Evolutionary conservation across 1,140 invertebrate genomes (phyloP).

Genomic region (Drosophila novamexicana): DNA sequence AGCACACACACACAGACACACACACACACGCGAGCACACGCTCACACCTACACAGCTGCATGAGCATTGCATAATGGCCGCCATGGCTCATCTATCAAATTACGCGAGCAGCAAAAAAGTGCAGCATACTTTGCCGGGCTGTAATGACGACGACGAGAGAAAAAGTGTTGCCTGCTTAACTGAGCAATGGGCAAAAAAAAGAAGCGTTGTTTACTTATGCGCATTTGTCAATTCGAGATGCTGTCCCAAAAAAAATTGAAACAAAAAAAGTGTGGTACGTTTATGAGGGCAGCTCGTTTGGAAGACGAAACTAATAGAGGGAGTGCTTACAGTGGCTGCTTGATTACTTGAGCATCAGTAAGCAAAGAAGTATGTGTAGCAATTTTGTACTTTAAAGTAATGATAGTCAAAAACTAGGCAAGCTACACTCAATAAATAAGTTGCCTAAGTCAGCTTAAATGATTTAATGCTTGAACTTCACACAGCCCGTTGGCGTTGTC

Average conservation of each 20-base stretch:
- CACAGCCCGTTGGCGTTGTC: too few species aligned
- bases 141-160: slow-evolving; percentile 38
- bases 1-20: slow-evolving; percentile 37
- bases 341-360: background rate
- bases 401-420: background rate
- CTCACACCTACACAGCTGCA: slow-evolving; percentile 1
- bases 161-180: slow-evolving; percentile 61
- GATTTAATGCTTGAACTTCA: too few species aligned
- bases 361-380: background rate
- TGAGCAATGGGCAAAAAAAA: slow-evolving; percentile 15
- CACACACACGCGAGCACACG: slow-evolving; percentile 4
- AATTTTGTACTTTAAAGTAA: background rate
- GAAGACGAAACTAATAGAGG: slow-evolving; percentile 16
- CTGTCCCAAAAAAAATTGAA: slow-evolving; percentile 9
- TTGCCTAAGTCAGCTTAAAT: too few species aligned
- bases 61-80: slow-evolving; percentile 71
- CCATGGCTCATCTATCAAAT: slow-evolving; percentile 79
- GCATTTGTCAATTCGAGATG: slow-evolving; percentile 49
- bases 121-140: slow-evolving; percentile 68
- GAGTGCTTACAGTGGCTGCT: background rate
- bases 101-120: slow-evolving; percentile 68
- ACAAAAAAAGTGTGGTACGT: background rate
- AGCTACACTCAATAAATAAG: too few species aligned
- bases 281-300: slow-evolving; percentile 33
- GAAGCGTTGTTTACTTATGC: slow-evolving; percentile 50